phyloP scores from a whole-genome alignment of 1,140 invertebrate genomes.

The Delia radicum region DNA sequence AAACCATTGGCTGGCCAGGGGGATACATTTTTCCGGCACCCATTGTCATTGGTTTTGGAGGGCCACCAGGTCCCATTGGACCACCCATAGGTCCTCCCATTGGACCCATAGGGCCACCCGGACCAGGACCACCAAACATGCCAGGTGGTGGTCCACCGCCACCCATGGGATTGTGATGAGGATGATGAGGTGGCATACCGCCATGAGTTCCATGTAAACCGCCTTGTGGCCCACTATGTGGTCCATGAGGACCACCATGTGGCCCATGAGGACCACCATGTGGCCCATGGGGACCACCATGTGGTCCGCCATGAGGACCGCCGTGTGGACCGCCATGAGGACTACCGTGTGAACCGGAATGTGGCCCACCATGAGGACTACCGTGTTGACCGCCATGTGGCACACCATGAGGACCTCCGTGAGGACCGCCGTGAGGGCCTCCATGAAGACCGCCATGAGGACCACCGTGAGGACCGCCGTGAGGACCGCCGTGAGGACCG shows the following conservation, averaged over 20 bases:
- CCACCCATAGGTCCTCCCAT: slow-evolving; percentile 38
- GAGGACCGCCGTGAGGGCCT: neutral
- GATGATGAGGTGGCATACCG: slow-evolving; percentile 39
- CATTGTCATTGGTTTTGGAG: slow-evolving; percentile 70
- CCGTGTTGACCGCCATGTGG: slow-evolving; percentile 28
- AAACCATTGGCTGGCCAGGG: slow-evolving; percentile 94
- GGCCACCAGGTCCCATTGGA: slow-evolving; percentile 43
- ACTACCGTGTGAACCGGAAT: slow-evolving; percentile 41
- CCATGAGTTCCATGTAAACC: slow-evolving; percentile 40
- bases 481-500: slow-evolving; percentile 28
- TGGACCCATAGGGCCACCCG: slow-evolving; percentile 42
- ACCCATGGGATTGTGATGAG: slow-evolving; percentile 40
- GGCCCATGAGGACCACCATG: slow-evolving; percentile 29
- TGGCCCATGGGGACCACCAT: neutral
- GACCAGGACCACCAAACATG: slow-evolving; percentile 29
- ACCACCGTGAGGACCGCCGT: slow-evolving; percentile 28
- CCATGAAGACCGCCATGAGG: slow-evolving; percentile 44
- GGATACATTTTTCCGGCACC: slow-evolving; percentile 92
- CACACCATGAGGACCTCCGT: neutral
- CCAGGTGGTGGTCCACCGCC: slow-evolving; percentile 28
- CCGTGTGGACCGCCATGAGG: slow-evolving; percentile 12
- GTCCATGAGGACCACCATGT: slow-evolving; percentile 29
- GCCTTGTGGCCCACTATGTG: slow-evolving; percentile 40
- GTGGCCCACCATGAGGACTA: slow-evolving; percentile 25
- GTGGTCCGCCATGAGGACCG: slow-evolving; percentile 33